phyloP scores from a whole-genome alignment of 2,888 invertebrate genomes.

The Bombylius major region DNA sequence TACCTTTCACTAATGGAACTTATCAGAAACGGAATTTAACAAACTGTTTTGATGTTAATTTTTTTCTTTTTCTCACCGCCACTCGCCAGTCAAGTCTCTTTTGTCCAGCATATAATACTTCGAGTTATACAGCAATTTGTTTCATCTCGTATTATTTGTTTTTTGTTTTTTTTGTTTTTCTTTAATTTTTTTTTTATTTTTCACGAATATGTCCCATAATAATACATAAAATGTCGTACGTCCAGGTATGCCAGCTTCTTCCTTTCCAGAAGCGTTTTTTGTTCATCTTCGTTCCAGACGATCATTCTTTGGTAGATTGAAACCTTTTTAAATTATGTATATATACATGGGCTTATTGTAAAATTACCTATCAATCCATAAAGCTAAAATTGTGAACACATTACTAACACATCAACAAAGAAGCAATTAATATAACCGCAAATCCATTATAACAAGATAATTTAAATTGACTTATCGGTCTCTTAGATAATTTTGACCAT shows the following conservation, averaged over 20 bases:
- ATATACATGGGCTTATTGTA: not conserved
- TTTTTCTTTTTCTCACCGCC: not conserved
- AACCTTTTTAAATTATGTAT: not conserved
- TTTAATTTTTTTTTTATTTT: no score
- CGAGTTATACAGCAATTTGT: not conserved
- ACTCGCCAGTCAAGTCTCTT: not conserved
- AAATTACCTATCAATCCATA: no score
- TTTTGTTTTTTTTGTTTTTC: not conserved
- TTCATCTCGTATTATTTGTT: not conserved
- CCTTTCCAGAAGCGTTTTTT: not conserved
- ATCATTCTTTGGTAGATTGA: not conserved
- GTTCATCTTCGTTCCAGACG: not conserved
- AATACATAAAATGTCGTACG: not conserved
- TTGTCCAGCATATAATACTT: not conserved
- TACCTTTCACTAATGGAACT: constrained; percentile 37
- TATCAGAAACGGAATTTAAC: constrained; percentile 31
- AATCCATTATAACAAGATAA: constrained; percentile 8
- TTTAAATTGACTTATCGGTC: constrained; percentile 7
- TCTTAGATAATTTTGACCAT: not conserved
- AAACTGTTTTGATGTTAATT: constrained; percentile 5
- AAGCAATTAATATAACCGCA: constrained; percentile 8
- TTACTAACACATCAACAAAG: constrained; percentile 5
- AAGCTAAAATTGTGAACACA: no score
- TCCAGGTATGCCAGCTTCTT: not conserved
- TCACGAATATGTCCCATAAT: not conserved